These are phyloP conservation scores for Lithosia quadra DNA, from an alignment of 2,888 invertebrate genomes.

Conservation along the genomic window DNA sequence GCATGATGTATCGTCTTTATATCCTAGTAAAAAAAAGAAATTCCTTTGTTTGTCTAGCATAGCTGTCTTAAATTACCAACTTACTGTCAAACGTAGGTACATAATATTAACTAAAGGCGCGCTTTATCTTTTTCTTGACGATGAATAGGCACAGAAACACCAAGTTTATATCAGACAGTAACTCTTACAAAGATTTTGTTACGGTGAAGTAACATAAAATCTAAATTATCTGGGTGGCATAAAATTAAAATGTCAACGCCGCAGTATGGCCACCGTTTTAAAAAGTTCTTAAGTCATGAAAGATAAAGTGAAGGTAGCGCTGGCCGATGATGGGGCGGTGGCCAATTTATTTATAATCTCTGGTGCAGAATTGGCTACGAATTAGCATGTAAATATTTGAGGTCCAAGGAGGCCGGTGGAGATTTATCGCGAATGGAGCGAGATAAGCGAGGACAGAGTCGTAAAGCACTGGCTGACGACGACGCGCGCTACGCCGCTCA, in stretches of 20 bases:
- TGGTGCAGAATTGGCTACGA: slow-evolving; percentile 84
- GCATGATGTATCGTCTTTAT: slow-evolving; percentile 13
- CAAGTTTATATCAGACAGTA: slow-evolving; percentile 57
- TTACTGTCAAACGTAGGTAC: slow-evolving; percentile 20
- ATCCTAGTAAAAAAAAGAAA: slow-evolving; percentile 22
- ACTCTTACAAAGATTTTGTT: slow-evolving; percentile 62
- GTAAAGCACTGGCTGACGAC: slow-evolving; percentile 76
- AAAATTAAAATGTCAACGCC: slow-evolving; percentile 77
- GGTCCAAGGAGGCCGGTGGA: slow-evolving; percentile 82
- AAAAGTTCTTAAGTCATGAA: slow-evolving; percentile 81
- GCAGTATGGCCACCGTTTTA: slow-evolving; percentile 69
- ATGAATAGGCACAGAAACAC: slow-evolving; percentile 42
- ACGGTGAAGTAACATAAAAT: slow-evolving; percentile 69
- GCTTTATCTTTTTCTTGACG: slow-evolving; percentile 36
- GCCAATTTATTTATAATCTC: slow-evolving; percentile 86
- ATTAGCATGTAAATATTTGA: slow-evolving; percentile 87
- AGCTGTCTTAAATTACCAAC: slow-evolving; percentile 20
- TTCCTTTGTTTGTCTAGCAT: slow-evolving; percentile 31
- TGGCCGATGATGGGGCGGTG: slow-evolving; percentile 75
- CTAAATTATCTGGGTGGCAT: slow-evolving; percentile 75
- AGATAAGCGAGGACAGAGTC: slow-evolving; percentile 83
- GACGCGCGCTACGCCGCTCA: slow-evolving; percentile 52
- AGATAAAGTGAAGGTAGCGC: slow-evolving; percentile 77
- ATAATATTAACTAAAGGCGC: slow-evolving; percentile 23
- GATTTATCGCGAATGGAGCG: slow-evolving; percentile 82